Evolutionary conservation across 2,113 vertebrate genomes (phyloP), one percentile per base, ranked within the genome.

Genomic region (Melanotaenia duboulayi): DNA sequence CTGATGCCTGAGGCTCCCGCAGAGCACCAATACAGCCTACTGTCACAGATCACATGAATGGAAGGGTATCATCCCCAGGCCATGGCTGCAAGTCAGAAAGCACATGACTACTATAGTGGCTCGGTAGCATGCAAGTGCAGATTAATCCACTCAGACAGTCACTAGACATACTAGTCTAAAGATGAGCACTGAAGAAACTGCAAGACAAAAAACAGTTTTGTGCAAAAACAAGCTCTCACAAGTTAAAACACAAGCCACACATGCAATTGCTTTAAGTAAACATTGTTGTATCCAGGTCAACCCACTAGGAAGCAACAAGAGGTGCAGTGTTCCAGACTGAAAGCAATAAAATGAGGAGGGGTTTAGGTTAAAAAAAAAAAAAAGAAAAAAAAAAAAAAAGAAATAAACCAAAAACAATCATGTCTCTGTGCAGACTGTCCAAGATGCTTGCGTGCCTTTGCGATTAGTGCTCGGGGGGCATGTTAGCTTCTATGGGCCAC

Each of bases 101-200:
- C 90, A 91, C 90, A 91, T 92, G 89, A 92, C 87, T 87, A 87
- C 83, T 89, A 86, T 62, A 83, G 37, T 50, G 62, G 52, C 59
- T 77, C 46, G 63, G 58, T 66, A 46, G 55, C 74, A 75, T 44
- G 46, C 74, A 81, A 78, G 40, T 61, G 20, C 54, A 63, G 32
- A 58, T 49, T 48, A 16, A 44, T 79, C 70, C 52, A 71, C 54
- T 68, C 56, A 60, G 51, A 71, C 20, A 16, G 42, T 37, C 25
- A 57, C 17, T n/a, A 39, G n/a, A 59, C 51, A 44, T 56, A 51
- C 22, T 7, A 56, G 32, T 46, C 23, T 16, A 39, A 40, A 52
- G 16, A 58, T 13, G 17, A 10, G 10, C 7, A 12, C 44, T 55
- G 4, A 35, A 54, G 23, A 52, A 59, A 69, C 23, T 42, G 46